phyloP scores from a whole-genome alignment of 2,113 vertebrate genomes.

The Corythornis cristatus region DNA sequence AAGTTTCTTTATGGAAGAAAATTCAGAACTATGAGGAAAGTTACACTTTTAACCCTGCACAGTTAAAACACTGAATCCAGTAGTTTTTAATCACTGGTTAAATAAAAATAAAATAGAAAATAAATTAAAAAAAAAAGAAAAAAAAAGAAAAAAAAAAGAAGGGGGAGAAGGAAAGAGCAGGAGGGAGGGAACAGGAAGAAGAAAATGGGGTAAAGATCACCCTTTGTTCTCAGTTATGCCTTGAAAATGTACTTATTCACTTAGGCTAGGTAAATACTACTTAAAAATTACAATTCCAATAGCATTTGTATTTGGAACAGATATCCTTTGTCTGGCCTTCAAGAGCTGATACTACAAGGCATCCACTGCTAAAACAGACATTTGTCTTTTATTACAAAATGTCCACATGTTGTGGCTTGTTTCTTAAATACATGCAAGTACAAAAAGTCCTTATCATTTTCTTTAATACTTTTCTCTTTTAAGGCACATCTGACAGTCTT shows the following conservation, averaged over 20 bases:
- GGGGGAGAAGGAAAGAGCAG: not conserved
- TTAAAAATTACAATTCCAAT: not conserved
- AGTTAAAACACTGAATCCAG: not conserved
- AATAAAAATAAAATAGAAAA: too few relatives aligned
- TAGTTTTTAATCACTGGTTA: not conserved
- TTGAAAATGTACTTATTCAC: not conserved
- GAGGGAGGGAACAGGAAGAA: not conserved
- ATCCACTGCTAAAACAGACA: not conserved
- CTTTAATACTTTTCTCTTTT: not conserved
- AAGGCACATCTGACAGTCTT: not conserved
- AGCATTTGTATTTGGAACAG: not conserved
- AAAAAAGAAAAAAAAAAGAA: fast-evolving
- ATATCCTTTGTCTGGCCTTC: not conserved
- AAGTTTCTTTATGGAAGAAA: slow-evolving; percentile 33
- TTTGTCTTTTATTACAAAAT: not conserved
- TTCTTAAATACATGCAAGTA: not conserved
- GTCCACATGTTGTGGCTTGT: not conserved
- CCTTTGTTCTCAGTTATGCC: not conserved
- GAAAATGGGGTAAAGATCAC: not conserved
- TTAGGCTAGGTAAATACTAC: not conserved
- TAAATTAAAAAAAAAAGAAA: too few relatives aligned
- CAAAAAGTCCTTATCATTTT: not conserved
- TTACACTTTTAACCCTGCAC: not conserved
- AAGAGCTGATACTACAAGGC: not conserved
- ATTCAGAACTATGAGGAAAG: slow-evolving; percentile 8